Conservation (phyloP, 2,113 vertebrate species). For the Illadopsis cleaveri region DNA sequence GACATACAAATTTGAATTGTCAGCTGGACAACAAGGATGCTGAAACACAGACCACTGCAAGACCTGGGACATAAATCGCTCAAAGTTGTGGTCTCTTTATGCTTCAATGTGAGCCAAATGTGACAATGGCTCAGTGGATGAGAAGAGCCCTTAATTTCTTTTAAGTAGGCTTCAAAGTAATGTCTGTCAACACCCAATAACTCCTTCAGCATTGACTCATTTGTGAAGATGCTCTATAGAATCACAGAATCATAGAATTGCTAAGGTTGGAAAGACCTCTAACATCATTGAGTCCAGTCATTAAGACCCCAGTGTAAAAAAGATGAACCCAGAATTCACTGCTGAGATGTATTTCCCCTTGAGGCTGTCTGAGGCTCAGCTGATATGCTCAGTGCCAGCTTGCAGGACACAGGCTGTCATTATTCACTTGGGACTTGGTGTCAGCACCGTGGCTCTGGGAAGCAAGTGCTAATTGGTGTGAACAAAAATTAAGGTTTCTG, state of each 20-base stretch:
- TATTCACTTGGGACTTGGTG: neutral
- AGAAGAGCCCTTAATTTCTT: neutral
- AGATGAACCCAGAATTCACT: neutral
- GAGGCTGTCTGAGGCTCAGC: neutral
- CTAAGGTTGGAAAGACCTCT: neutral
- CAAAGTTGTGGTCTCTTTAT: neutral
- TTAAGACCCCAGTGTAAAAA: neutral
- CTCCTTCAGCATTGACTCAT: neutral
- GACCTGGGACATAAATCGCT: neutral
- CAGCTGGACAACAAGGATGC: neutral
- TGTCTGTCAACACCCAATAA: neutral
- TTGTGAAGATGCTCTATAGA: neutral
- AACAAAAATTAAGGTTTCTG: neutral
- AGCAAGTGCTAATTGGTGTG: neutral
- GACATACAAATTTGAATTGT: neutral
- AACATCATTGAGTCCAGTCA: fast-evolving
- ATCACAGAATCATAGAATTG: neutral
- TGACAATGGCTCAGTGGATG: too few relatives aligned
- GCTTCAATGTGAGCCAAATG: neutral
- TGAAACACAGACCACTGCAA: neutral
- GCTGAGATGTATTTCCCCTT: neutral
- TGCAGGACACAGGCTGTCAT: neutral
- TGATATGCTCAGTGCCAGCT: fast-evolving
- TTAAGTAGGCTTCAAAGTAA: neutral
- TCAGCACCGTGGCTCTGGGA: neutral